Evolutionary conservation across 2,888 invertebrate species (phyloP), one percentile per base, ranked within the genome.

Genomic region (Bedellia somnulentella): DNA sequence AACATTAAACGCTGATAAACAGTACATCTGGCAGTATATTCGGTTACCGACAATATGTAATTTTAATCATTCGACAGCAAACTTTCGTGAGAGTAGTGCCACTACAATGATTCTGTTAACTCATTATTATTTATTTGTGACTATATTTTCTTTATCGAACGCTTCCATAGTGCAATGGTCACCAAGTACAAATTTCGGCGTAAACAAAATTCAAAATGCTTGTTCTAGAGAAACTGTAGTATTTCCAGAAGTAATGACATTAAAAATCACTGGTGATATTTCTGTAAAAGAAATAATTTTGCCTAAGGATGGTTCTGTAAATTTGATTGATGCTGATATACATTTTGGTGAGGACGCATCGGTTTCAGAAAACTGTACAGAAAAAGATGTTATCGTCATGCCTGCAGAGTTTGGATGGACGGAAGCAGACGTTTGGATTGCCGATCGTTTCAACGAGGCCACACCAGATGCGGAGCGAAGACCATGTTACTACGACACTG

Each of bases 401-500:
- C n/a, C n/a, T n/a, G n/a, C n/a, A n/a, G n/a, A n/a, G n/a, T n/a
- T n/a, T n/a, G n/a, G n/a, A n/a, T 75, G 78, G 78, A 42, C 44
- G 2, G 54, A 70, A 42, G 58, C 70, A 0, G 58, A 59, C 25
- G 67, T 60, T 9, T 80, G 79, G 79, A 53, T 47, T 10, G 66
- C 64, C 0, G 37, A 55, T 2, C 55, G 44, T 25, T 64, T 66
- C 28, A 77, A 64, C 34, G 53, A 60, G 35, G 79, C 79, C 1
- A 63, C 76, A 4, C 79, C 79, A 1, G 71, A 79, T 38, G 48
- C 62, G 1, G 76, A 79, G 35, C 57, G 66, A 37, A 39, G 77
- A 2, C 79, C 79, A 0, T 79, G 79, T 35, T 53, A 44, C 12
- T 56, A 70, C 25, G 79, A 80, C 35, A 41, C 48, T 4, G 76